A percentile compares a stretch with the other conserved stretches of the same genome.
phyloP scores from a whole-genome alignment of 1,140 invertebrate genomes.

The Tetragnatha versicolor region DNA sequence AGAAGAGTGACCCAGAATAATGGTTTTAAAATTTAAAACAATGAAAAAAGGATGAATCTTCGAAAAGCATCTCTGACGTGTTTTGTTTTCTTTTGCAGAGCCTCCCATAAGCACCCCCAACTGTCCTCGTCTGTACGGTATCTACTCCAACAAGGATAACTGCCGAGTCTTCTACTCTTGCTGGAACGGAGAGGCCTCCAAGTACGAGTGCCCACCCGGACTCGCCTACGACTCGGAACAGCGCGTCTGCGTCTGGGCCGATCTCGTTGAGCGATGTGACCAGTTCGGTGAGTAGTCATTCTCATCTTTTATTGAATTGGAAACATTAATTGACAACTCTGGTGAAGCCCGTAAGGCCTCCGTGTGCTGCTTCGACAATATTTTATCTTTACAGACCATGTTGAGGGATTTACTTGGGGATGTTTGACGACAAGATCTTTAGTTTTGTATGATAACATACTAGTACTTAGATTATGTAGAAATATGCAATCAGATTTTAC shows the following conservation, averaged over 20 bases:
- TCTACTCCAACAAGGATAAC: constrained; percentile 86
- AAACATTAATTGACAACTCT: too few species aligned
- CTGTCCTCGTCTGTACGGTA: constrained; percentile 87
- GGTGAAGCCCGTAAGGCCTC: too few species aligned
- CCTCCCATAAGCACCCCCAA: constrained; percentile 84
- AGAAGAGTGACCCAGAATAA: too few species aligned
- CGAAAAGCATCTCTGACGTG: background rate
- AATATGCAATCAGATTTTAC: too few species aligned
- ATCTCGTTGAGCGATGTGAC: constrained; percentile 71
- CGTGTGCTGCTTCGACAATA: too few species aligned
- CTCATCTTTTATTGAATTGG: too few species aligned
- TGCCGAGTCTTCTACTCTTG: constrained; percentile 96
- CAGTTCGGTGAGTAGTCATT: constrained; percentile 57
- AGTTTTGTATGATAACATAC: too few species aligned
- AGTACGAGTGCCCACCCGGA: constrained; percentile 92
- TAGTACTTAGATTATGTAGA: too few species aligned
- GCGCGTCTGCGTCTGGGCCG: constrained; percentile 70
- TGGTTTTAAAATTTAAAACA: background rate
- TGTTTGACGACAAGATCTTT: too few species aligned
- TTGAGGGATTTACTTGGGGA: too few species aligned
- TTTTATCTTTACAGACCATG: too few species aligned
- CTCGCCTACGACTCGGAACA: constrained; percentile 79
- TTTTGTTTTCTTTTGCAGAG: constrained; percentile 68
- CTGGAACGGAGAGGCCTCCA: constrained; percentile 91
- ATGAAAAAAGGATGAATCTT: background rate